Conservation (phyloP, 1,140 invertebrate species). For the Drosophila melanogaster region Release_6_plus_ISO1_MT NT_033777.3:15614001-15614500, state of each 20-base stretch:
- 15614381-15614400: too few species aligned
- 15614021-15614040: neutral
- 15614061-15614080: slow-evolving; percentile 79
- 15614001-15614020: neutral
- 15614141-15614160: slow-evolving; percentile 74
- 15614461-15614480: too few species aligned
- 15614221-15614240: slow-evolving; percentile 71
- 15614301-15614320: too few species aligned
- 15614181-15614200: slow-evolving; percentile 69
- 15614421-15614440: too few species aligned
- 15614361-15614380: too few species aligned
- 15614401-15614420: too few species aligned
- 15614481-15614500: too few species aligned
- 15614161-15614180: slow-evolving; percentile 72
- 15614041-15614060: slow-evolving; percentile 63
- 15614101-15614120: slow-evolving; percentile 53
- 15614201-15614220: slow-evolving; percentile 58
- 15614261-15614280: slow-evolving; percentile 24
- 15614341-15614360: neutral
- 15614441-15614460: too few species aligned
- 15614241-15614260: slow-evolving; percentile 56
- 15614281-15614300: slow-evolving; percentile 59
- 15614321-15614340: too few species aligned
- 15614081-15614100: slow-evolving; percentile 59
- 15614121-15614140: slow-evolving; percentile 71